Evolutionary conservation across 2,797 vertebrate species (phyloP).

Genomic region (Sebastes diaconus): DNA sequence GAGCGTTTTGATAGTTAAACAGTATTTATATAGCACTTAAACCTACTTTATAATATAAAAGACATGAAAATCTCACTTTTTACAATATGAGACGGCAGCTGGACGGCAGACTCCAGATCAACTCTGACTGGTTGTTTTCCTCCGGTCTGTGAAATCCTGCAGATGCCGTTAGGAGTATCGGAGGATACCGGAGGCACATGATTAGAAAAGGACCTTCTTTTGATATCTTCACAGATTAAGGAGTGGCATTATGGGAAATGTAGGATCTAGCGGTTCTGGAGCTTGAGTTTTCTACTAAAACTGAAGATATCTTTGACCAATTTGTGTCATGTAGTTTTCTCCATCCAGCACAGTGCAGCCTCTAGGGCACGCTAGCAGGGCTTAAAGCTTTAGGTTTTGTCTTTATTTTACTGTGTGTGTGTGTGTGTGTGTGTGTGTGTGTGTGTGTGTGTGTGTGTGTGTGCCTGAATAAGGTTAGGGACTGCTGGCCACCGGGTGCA

Average conservation of each 20-base stretch:
- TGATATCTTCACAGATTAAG: background rate
- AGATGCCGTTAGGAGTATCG: too few species aligned
- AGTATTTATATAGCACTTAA: too few species aligned
- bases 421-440: background rate
- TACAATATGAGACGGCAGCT: too few species aligned
- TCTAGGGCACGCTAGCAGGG: background rate
- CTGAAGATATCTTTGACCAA: background rate
- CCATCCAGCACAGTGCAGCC: background rate
- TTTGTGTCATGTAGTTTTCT: background rate
- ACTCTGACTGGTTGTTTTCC: too few species aligned
- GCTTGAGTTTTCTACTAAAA: background rate
- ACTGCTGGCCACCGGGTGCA: slow-evolving; percentile 54
- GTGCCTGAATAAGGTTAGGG: slow-evolving; percentile 23
- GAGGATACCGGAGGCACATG: too few species aligned
- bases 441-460: background rate
- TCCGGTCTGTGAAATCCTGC: too few species aligned
- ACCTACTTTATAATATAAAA: too few species aligned
- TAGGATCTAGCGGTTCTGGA: background rate
- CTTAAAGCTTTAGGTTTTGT: background rate
- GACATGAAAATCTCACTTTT: too few species aligned
- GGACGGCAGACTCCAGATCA: too few species aligned
- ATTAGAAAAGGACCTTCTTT: background rate
- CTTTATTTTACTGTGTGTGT: background rate
- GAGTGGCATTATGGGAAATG: background rate
- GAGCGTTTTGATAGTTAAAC: too few species aligned